Conservation (phyloP, 2,888 invertebrate genomes). For the Coenonympha glycerion region DNA sequence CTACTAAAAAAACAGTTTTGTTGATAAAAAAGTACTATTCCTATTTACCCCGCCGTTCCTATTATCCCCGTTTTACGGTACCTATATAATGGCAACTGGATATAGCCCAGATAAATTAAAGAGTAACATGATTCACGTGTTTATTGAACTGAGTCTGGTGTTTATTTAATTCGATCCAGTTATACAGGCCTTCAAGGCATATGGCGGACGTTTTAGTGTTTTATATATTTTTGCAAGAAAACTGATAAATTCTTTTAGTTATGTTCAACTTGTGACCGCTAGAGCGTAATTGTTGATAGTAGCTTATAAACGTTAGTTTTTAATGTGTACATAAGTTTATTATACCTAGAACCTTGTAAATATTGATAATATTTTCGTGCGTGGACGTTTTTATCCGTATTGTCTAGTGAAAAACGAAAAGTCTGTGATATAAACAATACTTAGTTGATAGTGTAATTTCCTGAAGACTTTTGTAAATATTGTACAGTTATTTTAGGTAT, state of each 20-base stretch:
- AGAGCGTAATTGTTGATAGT: constrained; percentile 73
- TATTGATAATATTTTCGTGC: constrained; percentile 75
- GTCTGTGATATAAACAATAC: constrained; percentile 79
- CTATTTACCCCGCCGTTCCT: too few relatives aligned
- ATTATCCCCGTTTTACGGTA: too few relatives aligned
- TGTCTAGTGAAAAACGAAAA: constrained; percentile 76
- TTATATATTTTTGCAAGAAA: constrained; percentile 77
- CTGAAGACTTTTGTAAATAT: constrained; percentile 73
- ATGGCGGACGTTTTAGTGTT: constrained; percentile 67
- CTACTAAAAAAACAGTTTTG: constrained; percentile 48
- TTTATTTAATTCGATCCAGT: constrained; percentile 38
- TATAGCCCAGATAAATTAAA: constrained; percentile 49
- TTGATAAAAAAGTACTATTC: constrained; percentile 44
- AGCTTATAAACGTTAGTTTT: constrained; percentile 73
- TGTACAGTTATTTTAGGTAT: constrained; percentile 71
- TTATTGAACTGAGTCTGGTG: constrained; percentile 17
- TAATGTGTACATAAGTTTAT: constrained; percentile 75
- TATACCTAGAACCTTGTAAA: constrained; percentile 71
- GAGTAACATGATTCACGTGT: constrained; percentile 24
- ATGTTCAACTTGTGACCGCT: constrained; percentile 75
- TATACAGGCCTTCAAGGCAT: constrained; percentile 73
- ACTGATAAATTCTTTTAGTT: constrained; percentile 77
- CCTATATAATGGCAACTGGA: constrained; percentile 65
- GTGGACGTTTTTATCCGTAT: constrained; percentile 77
- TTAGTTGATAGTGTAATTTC: constrained; percentile 72